phyloP scores from a whole-genome alignment of 2,888 invertebrate genomes.

The Cryptophagus acutangulus region DNA sequence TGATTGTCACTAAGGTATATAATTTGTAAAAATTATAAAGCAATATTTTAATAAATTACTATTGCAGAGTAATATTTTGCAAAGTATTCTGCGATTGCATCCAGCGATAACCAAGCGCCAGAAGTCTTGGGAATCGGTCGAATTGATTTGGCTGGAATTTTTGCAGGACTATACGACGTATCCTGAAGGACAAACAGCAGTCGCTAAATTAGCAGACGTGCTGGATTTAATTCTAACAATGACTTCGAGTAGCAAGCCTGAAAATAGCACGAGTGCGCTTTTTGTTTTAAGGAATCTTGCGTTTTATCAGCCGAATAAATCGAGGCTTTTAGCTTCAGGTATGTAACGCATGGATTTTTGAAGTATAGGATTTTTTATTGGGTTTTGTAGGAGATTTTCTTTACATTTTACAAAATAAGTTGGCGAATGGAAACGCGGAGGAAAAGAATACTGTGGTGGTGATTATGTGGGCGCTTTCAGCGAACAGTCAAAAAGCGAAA shows the following conservation, averaged over 20 bases:
- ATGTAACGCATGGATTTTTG: constrained; percentile 21
- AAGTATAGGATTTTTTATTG: no score
- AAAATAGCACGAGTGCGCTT: constrained; percentile 45
- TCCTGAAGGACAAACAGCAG: constrained; percentile 52
- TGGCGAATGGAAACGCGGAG: constrained; percentile 44
- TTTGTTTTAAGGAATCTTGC: constrained; percentile 53
- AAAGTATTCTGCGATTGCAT: constrained; percentile 49
- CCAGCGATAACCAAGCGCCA: constrained; percentile 51
- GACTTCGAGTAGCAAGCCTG: constrained; percentile 30
- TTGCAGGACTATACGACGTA: constrained; percentile 50
- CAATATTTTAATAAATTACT: constrained; percentile 8
- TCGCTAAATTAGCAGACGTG: constrained; percentile 48
- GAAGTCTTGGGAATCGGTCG: constrained; percentile 53
- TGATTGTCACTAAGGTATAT: constrained; percentile 58
- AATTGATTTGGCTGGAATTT: constrained; percentile 53
- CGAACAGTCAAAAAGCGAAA: constrained; percentile 66
- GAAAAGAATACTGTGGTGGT: constrained; percentile 51
- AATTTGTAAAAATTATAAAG: not conserved
- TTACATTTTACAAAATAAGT: constrained; percentile 47
- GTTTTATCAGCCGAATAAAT: constrained; percentile 52
- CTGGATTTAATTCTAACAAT: constrained; percentile 43
- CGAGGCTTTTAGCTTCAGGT: constrained; percentile 53
- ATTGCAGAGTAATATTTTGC: constrained; percentile 50
- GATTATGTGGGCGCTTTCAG: constrained; percentile 63
- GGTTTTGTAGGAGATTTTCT: constrained; percentile 50